A percentile compares a stretch with the other conserved stretches of the same genome.
Conservation (phyloP, 2,113 vertebrate species). For the Clarias macrocephalus region DNA sequence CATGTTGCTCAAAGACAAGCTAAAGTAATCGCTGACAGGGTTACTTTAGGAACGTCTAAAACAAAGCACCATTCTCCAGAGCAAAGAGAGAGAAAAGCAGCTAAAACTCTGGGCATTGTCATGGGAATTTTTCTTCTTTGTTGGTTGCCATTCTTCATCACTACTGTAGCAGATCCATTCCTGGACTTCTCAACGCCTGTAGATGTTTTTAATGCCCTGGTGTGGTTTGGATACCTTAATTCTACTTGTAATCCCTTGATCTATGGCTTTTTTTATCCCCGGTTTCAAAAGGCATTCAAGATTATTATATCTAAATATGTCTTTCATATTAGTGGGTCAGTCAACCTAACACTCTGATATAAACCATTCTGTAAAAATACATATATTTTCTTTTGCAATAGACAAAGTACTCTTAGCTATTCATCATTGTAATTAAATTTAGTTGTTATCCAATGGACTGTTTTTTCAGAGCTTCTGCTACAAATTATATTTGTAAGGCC, state of each 20-base stretch:
- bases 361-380: slow-evolving; percentile 39
- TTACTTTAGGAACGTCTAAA: neutral
- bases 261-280: slow-evolving; percentile 52
- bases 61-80: slow-evolving; percentile 14
- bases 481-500: neutral
- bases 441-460: neutral
- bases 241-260: slow-evolving; percentile 47
- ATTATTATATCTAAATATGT: slow-evolving; percentile 42
- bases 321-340: neutral
- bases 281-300: slow-evolving; percentile 49
- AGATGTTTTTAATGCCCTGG: slow-evolving; percentile 39
- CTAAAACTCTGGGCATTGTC: slow-evolving; percentile 48
- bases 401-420: neutral
- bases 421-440: neutral
- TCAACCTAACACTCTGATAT: neutral
- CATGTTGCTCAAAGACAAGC: slow-evolving; percentile 47
- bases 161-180: slow-evolving; percentile 27
- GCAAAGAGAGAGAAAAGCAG: slow-evolving; percentile 49
- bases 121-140: slow-evolving; percentile 51
- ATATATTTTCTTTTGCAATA: neutral
- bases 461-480: neutral
- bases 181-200: slow-evolving; percentile 31
- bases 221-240: slow-evolving; percentile 52
- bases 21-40: slow-evolving; percentile 37
- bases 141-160: slow-evolving; percentile 45